Percentiles rank a stretch among this genome's conserved stretches.
These are phyloP conservation scores for Falco novaeseelandiae DNA, from an alignment of 2,797 vertebrate genomes.

Conservation along the genomic window DNA sequence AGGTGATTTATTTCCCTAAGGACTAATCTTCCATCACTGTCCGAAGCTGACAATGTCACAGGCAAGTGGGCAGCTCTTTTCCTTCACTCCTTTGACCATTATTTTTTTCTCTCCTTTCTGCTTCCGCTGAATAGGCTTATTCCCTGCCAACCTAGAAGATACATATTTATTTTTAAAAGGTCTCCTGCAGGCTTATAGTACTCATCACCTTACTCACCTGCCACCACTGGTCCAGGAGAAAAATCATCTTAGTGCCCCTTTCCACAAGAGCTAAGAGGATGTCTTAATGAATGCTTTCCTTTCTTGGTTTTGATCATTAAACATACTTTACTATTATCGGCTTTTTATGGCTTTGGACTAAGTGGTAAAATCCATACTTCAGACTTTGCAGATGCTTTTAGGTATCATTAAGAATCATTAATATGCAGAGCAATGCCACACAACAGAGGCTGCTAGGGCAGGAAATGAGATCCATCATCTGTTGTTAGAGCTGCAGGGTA, in stretches of 20 bases:
- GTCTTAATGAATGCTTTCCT: neutral
- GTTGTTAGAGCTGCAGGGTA: neutral
- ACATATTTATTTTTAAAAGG: neutral
- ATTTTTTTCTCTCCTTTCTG: neutral
- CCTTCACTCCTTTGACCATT: neutral
- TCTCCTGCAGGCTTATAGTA: neutral
- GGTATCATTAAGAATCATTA: slow-evolving; percentile 19
- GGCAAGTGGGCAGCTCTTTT: neutral
- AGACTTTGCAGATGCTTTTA: slow-evolving; percentile 41
- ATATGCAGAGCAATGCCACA: neutral
- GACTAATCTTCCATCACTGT: slow-evolving; percentile 25
- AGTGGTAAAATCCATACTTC: slow-evolving; percentile 32
- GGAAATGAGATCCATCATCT: neutral
- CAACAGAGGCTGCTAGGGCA: neutral
- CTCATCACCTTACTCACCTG: neutral
- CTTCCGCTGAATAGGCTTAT: neutral
- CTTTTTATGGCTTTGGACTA: neutral
- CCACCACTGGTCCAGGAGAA: neutral
- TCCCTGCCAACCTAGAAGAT: neutral
- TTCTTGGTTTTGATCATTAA: neutral
- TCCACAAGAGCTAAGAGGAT: neutral
- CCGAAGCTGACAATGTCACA: neutral
- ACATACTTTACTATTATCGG: neutral
- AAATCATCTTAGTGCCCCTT: neutral
- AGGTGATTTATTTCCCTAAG: slow-evolving; percentile 44